These are phyloP conservation scores for Camptogramma bilineatum DNA, from an alignment of 2,888 invertebrate species.

Conservation along the genomic window DNA sequence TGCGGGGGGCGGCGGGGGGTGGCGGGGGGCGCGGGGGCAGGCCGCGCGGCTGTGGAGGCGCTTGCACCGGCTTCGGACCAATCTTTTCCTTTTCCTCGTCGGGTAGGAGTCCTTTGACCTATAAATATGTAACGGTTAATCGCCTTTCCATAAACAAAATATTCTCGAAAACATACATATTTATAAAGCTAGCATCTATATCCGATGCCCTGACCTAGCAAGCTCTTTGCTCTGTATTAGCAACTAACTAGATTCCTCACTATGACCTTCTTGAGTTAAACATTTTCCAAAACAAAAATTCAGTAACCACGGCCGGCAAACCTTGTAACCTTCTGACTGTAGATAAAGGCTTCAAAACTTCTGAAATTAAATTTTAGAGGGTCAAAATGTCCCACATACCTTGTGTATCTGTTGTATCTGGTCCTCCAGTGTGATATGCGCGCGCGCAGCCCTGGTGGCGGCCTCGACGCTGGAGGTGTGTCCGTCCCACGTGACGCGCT, in stretches of 20 bases:
- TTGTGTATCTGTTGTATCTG: slow-evolving; percentile 99
- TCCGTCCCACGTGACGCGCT: slow-evolving; percentile 99
- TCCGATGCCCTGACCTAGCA: too few species aligned
- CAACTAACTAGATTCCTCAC: too few species aligned
- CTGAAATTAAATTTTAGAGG: too few species aligned
- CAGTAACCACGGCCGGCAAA: too few species aligned
- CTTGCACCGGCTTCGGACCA: slow-evolving; percentile 92
- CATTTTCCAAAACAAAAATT: too few species aligned
- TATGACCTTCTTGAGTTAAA: too few species aligned
- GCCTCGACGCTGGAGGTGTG: slow-evolving; percentile 99
- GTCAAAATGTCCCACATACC: slow-evolving; percentile 75
- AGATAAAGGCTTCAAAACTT: too few species aligned
- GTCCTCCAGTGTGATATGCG: slow-evolving; percentile 97
- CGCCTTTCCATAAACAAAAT: too few species aligned
- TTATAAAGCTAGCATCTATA: too few species aligned
- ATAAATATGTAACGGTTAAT: neutral
- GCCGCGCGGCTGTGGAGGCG: slow-evolving; percentile 13
- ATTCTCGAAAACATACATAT: too few species aligned
- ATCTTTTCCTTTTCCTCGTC: slow-evolving; percentile 99
- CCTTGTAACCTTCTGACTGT: too few species aligned
- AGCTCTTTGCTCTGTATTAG: too few species aligned
- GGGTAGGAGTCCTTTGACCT: slow-evolving; percentile 93
- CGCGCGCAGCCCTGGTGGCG: slow-evolving; percentile 96
- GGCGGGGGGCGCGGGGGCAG: slow-evolving; percentile 45
- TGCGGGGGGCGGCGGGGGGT: slow-evolving; percentile 46